Evolutionary conservation across 2,888 invertebrate species (phyloP).

Genomic region (Incurvaria masculella): DNA sequence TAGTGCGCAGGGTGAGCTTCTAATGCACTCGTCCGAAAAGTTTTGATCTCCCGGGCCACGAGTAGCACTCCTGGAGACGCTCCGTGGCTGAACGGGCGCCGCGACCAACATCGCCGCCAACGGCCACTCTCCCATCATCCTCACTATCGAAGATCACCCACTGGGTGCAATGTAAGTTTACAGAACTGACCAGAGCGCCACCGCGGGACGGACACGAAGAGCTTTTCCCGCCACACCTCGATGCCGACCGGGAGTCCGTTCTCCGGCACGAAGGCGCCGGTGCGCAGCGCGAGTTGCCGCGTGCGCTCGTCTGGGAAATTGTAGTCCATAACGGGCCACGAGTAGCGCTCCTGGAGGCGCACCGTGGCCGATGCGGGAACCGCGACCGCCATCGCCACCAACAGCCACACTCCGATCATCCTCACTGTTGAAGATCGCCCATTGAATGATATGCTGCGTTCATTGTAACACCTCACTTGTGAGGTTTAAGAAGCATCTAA

Average conservation of each 20-base stretch:
- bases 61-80: no score
- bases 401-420: no score
- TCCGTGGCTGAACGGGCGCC: no score
- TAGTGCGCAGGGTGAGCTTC: constrained; percentile 60
- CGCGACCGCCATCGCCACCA: no score
- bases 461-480: no score
- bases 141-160: no score
- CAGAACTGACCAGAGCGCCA: constrained; percentile 69
- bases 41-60: constrained; percentile 75
- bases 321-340: constrained; percentile 76
- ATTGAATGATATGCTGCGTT: no score
- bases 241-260: constrained; percentile 81
- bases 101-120: no score
- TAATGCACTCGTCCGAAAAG: constrained; percentile 61
- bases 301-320: constrained; percentile 63
- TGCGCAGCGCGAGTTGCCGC: constrained; percentile 61
- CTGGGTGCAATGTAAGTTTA: not conserved
- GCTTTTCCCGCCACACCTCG: constrained; percentile 74
- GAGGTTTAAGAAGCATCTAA: no score
- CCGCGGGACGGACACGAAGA: constrained; percentile 80
- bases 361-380: constrained; percentile 27
- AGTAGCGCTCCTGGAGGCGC: constrained; percentile 66
- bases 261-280: constrained; percentile 67
- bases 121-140: no score
- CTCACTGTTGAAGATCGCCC: no score